Conservation (phyloP, 2,797 vertebrate species). For the Hapalemur alaotrensis region DNA sequence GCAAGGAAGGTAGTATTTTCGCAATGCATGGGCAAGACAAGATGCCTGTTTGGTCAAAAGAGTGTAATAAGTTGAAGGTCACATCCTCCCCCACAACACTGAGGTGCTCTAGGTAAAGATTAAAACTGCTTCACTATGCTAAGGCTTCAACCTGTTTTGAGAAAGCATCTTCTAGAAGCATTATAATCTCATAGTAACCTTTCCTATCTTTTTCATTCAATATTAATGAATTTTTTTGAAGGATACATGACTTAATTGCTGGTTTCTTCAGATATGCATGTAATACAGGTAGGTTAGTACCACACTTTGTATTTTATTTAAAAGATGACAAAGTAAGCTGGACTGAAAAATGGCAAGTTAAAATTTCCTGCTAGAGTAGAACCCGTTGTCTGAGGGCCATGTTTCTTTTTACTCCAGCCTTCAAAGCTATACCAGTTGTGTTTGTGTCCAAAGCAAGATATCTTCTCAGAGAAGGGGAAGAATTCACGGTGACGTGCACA, state of each 20-base stretch:
- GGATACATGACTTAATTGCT: not conserved
- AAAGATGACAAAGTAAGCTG: not conserved
- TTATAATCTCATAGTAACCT: not conserved
- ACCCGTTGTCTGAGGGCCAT: not conserved
- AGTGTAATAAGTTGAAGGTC: not conserved
- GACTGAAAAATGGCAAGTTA: not conserved
- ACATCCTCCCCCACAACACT: not conserved
- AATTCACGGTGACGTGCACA: slow-evolving; percentile 90
- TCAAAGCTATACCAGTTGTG: slow-evolving; percentile 88
- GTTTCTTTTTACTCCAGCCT: slow-evolving; percentile 86
- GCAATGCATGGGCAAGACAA: not conserved
- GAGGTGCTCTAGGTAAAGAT: not conserved
- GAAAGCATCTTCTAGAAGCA: not conserved
- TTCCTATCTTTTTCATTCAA: not conserved
- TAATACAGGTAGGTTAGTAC: not conserved
- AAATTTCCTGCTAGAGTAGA: not conserved
- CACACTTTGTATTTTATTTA: not conserved
- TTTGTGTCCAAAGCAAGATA: slow-evolving; percentile 87
- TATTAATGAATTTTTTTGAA: not conserved
- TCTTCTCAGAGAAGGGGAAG: slow-evolving; percentile 90
- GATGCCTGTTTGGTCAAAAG: not conserved
- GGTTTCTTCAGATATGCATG: slow-evolving; percentile 44
- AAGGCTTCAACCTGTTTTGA: not conserved
- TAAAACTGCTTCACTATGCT: not conserved
- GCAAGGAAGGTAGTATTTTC: not conserved